phyloP scores from a whole-genome alignment of 2,113 vertebrate genomes.

The Cromileptes altivelis region DNA sequence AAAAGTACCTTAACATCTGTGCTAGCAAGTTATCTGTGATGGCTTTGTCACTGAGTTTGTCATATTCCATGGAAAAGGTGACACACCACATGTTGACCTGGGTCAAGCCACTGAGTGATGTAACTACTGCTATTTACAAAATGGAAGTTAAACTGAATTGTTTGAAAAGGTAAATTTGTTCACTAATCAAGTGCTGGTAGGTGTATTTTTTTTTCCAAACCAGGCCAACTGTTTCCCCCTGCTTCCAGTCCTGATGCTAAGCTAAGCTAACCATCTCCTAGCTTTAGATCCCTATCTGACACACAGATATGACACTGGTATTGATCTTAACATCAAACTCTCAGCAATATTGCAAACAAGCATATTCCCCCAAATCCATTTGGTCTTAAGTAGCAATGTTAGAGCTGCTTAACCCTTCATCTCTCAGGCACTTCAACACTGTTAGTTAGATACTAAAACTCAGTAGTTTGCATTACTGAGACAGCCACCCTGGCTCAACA shows the following conservation, averaged over 20 bases:
- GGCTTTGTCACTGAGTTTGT: background rate
- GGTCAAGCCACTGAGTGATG: too few relatives aligned
- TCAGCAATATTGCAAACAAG: background rate
- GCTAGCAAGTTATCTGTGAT: background rate
- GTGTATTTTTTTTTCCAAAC: too few relatives aligned
- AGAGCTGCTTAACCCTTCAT: too few relatives aligned
- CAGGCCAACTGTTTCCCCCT: background rate
- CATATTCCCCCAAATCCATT: background rate
- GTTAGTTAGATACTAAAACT: too few relatives aligned
- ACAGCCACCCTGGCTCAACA: too few relatives aligned
- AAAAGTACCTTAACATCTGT: background rate
- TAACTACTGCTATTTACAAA: too few relatives aligned
- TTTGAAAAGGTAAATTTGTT: background rate
- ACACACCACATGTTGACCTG: background rate
- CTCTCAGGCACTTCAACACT: too few relatives aligned
- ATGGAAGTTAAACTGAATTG: too few relatives aligned
- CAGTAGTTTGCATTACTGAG: too few relatives aligned
- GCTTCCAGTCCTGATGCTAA: background rate
- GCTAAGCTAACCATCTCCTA: background rate
- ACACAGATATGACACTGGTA: background rate
- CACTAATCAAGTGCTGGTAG: background rate
- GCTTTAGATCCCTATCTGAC: background rate
- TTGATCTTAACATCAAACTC: background rate
- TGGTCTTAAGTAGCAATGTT: too few relatives aligned
- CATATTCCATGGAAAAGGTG: background rate